A percentile compares a stretch with the other conserved stretches of the same genome.
These are phyloP conservation scores for Colletes latitarsis DNA, from an alignment of 1,140 invertebrate species.

Conservation along the genomic window DNA sequence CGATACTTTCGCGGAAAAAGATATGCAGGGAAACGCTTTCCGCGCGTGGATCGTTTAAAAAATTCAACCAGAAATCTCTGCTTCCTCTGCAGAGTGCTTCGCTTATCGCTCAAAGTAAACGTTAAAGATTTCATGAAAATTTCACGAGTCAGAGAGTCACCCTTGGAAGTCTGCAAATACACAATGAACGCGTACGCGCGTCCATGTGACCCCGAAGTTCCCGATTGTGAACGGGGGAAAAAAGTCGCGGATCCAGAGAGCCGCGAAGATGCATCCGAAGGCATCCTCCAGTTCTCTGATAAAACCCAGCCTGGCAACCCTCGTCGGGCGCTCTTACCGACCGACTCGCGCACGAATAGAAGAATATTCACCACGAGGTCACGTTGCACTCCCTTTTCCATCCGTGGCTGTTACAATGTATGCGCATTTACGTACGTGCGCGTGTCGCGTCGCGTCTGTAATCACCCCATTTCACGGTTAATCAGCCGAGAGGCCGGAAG, in stretches of 20 bases:
- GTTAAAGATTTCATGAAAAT: constrained; percentile 4
- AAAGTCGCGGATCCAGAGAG: background rate
- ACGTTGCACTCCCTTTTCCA: constrained; percentile 21
- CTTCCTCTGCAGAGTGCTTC: background rate
- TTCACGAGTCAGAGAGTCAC: background rate
- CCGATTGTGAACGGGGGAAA: background rate
- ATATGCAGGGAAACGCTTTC: background rate
- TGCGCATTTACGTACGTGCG: constrained; percentile 43
- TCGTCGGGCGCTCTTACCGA: constrained; percentile 21
- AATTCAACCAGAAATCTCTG: background rate
- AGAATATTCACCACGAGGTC: constrained; percentile 44
- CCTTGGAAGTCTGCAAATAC: background rate
- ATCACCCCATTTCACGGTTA: constrained; percentile 51
- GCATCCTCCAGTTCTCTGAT: background rate
- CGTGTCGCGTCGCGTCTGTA: constrained; percentile 37
- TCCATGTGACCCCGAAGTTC: background rate
- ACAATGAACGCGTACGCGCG: background rate
- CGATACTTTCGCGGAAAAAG: background rate
- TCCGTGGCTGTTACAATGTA: constrained; percentile 22
- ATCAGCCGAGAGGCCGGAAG: constrained; percentile 45
- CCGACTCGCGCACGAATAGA: constrained; percentile 22
- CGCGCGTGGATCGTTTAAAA: background rate
- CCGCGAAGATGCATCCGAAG: background rate
- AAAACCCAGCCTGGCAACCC: background rate
- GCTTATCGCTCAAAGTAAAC: background rate